Base-by-base conservation (phyloP, 1,140 invertebrate species). In the Leptinotarsa defecta region DNA sequence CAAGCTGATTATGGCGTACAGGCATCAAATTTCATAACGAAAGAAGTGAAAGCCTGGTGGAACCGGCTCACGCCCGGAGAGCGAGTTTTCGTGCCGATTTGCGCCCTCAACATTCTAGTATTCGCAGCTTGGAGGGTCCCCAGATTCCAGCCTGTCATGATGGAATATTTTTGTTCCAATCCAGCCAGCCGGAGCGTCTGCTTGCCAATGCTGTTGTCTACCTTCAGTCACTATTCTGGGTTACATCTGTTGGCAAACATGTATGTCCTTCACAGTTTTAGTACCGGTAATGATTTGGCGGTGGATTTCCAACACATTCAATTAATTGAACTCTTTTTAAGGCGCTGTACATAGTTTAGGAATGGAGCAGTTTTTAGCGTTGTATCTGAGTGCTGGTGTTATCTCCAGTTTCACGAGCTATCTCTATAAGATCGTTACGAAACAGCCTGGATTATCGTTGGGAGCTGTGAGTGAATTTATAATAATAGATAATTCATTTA, bases 221-320 rank as follows among this genome's bases (percentile, higher is more conserved):
- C 93, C 68, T 99, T 99, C 86, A 98, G 96, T 82, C 98, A 99
- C 85, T 93, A 94, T 82, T 95, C 93, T 13, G 83, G 91, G 48
- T 86, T 96, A 64, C 98, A 99, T 88, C 88, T 99, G 68, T 90
- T 90, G 81, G 91, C 92, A 52, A 99, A 99, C 87, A 99, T 99
- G 97, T 98, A 95, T 88, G 97, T 98, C 22, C 86, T 99, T 22
- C 93, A 96, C 83, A 97, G 93, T 81, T 99, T 94, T 81, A 89
- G 89, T 86, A 87, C 88, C 86, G 89, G 89, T 89, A 84, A 81
- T 22, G 17, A 22, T 65, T 52, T 27, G n/a, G 6, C 34, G n/a
- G 20, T 70, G 17, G n/a, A 15, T 70, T 49, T 73, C 22, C 63
- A 1, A n/a, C 3, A 27, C 17, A 27, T 48, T 63, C 13, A 48